Base-by-base conservation (phyloP, 2,797 vertebrate species). In the Brachyrhaphis roseni region DNA sequence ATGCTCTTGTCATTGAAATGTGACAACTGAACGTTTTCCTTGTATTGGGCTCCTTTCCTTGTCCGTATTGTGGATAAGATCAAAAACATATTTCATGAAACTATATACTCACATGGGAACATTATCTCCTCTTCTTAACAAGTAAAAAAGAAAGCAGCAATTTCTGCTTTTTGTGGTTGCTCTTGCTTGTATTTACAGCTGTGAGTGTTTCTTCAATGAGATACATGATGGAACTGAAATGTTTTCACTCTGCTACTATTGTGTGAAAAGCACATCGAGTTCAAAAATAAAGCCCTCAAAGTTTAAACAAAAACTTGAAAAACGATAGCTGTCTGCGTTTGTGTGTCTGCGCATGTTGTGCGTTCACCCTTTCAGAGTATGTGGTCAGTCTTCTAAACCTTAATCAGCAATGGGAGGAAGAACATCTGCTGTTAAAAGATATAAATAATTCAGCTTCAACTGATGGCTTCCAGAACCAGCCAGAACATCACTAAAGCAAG, bases 371-470 rank as follows among this genome's bases (percentile, higher is more conserved):
- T 82, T 74, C 43, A 57, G 76, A 18, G 23, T 23, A 43, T 85
- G 79, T 77, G 82, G 88, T 87, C 68, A 84, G 55, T 4, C 3
- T 74, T 80, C 39, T 43, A 26, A 78, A 39, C 71, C 68, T 47
- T 82, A 70, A 72, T 74, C 43, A 11, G 28, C 59, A 18, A 18
- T 72, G 64, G 45, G 28, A 74, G 73, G 72, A 76, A 75, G 78
- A 78, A 20, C 51, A 41, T 75, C 74, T 68, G 77, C 79, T 82
- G 70, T 84, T 57, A 84, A 66, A 72, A 62, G 26, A 79, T 53
- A 89, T 91, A 62, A 87, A 93, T 91, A 89, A 85, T 90, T 76
- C 77, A 78, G n/a, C 43, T 79, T 34, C 66, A 75, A 82, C 77
- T 77, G 68, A 85, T 77, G 51, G 31, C 81, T 88, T 90, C 88